Base-by-base conservation (phyloP, 2,113 vertebrate genomes). In the Zosterops lateralis region DNA sequence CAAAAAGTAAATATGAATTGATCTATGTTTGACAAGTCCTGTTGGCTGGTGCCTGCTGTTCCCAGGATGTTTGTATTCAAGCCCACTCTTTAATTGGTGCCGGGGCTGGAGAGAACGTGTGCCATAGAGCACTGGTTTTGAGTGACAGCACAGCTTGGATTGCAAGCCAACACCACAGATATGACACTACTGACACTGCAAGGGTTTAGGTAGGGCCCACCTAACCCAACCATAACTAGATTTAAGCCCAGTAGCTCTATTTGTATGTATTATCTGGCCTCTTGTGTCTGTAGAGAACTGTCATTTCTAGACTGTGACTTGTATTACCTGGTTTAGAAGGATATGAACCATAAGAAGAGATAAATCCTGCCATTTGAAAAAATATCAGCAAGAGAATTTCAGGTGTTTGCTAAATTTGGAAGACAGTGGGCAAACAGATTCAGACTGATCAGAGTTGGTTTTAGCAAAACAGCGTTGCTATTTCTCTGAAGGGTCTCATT, bases 91-190 rank as follows among this genome's bases (percentile, higher is more conserved):
- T 29, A 51, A 14, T 14, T n/a, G 9, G 16, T 50, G 15, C 42
- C 15, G 36, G 25, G 36, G 13, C 28, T 15, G 28, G 56, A 32
- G 17, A 48, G 31, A 25, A 18, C 0, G 0, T 17, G 16, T 71
- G 24, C 19, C 53, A 18, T 2, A 8, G 17, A 18, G n/a, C 44
- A 3, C 32, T 22, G 31, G 4, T 32, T 84, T 71, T 48, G 38
- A 51, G 68, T 14, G 7, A 16, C 31, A 51, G 24, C 24, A 12
- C 18, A 67, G 47, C 18, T 89, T 42, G n/a, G 17, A 15, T 10
- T 34, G 26, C n/a, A 48, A 54, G 28, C 15, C 57, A 71, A 6
- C 53, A 62, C 9, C 24, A 38, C 60, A 44, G 36, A 45, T 19
- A 73, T 1, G 2, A 26, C 40, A 25, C 28, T 21, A 9, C 12